A percentile compares a stretch with the other conserved stretches of the same genome.
These are phyloP conservation scores for Drosophila diplacantha DNA, from an alignment of 2,888 invertebrate genomes.

Conservation along the genomic window DNA sequence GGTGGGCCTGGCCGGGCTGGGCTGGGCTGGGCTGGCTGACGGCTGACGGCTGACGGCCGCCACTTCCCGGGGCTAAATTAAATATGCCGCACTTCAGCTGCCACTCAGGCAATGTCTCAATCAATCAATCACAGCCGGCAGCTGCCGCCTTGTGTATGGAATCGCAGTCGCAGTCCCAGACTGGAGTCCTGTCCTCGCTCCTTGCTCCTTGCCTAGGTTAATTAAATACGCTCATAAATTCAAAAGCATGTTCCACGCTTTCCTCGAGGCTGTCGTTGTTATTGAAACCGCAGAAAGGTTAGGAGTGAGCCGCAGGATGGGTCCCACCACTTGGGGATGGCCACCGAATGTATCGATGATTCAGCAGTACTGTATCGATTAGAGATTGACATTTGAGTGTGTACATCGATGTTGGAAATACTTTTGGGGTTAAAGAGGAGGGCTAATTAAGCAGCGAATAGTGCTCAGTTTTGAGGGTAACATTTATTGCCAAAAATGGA, in stretches of 20 bases:
- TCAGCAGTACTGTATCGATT: neutral
- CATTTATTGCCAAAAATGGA: no score
- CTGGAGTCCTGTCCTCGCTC: slow-evolving; percentile 2
- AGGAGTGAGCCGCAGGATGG: slow-evolving; percentile 26
- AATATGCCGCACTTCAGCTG: slow-evolving; percentile 69
- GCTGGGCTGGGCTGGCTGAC: neutral
- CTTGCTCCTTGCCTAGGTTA: slow-evolving; percentile 43
- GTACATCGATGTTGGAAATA: neutral
- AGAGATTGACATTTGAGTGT: neutral
- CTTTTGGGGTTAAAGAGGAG: neutral
- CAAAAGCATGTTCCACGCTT: slow-evolving; percentile 48
- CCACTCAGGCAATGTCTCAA: slow-evolving; percentile 70
- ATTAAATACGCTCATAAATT: slow-evolving; percentile 70
- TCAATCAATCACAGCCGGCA: slow-evolving; percentile 69
- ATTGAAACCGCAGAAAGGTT: slow-evolving; percentile 42
- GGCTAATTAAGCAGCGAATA: neutral
- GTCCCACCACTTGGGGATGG: neutral
- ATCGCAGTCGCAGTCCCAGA: slow-evolving; percentile 1
- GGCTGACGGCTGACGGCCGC: slow-evolving; percentile 7
- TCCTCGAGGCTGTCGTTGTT: slow-evolving; percentile 10
- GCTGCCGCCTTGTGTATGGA: slow-evolving; percentile 36
- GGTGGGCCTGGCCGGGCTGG: neutral
- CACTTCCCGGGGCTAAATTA: slow-evolving; percentile 49
- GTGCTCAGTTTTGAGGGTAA: no score
- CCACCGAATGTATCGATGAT: neutral